Percentiles rank a stretch among this genome's conserved stretches.
Evolutionary conservation across 2,113 vertebrate species (phyloP).

Genomic region (Porphyrio hochstetteri): DNA sequence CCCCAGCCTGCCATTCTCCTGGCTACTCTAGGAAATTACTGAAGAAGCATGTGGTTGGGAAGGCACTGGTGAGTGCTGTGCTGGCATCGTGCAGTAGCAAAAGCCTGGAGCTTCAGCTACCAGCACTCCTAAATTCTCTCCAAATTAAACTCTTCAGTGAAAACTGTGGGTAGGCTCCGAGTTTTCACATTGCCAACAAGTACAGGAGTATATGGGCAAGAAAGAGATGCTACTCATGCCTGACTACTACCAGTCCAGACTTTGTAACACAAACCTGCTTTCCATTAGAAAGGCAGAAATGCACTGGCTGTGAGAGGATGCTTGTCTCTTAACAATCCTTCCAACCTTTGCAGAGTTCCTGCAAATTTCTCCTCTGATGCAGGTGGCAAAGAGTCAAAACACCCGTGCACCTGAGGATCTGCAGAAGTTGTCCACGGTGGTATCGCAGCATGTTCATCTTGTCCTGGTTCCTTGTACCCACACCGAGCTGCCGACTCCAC

Average conservation of each 20-base stretch:
- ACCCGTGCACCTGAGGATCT: rapidly evolving
- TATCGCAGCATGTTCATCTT: neutral
- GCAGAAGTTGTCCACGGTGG: neutral
- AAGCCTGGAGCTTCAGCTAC: neutral
- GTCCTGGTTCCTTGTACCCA: neutral
- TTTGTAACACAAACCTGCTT: neutral
- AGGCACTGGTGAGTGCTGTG: neutral
- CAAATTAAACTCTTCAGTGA: neutral
- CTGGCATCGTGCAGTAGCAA: neutral
- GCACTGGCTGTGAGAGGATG: neutral
- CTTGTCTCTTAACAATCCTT: neutral
- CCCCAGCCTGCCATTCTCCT: neutral
- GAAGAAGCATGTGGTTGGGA: neutral
- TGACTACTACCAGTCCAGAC: neutral
- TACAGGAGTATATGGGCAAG: neutral
- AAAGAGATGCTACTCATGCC: neutral
- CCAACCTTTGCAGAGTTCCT: neutral
- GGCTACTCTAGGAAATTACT: neutral
- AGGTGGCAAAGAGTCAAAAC: neutral
- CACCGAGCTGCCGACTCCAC: rapidly evolving
- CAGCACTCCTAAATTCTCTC: neutral
- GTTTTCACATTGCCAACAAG: neutral
- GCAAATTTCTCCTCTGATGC: neutral
- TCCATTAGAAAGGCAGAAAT: neutral
- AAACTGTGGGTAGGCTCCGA: neutral